A percentile compares a stretch with the other conserved stretches of the same genome.
These are phyloP conservation scores for Drosophila punjabiensis DNA, from an alignment of 1,140 invertebrate species.

Conservation along the genomic window DNA sequence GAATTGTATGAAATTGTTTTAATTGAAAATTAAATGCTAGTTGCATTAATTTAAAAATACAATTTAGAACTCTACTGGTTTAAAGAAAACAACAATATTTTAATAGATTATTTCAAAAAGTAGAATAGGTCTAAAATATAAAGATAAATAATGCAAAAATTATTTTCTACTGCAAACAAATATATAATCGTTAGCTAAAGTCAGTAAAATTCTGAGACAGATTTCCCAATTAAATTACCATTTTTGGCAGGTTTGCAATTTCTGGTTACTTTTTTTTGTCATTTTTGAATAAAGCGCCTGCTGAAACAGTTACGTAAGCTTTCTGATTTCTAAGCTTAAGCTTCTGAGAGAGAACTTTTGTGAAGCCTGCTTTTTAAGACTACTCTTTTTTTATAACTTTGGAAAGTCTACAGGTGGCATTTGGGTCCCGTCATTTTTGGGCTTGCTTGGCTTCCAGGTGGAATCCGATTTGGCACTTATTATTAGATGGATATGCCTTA, in stretches of 20 bases:
- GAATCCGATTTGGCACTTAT: background rate
- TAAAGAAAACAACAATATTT: background rate
- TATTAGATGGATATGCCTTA: background rate
- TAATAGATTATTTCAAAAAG: background rate
- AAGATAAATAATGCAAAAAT: background rate
- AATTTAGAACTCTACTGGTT: background rate
- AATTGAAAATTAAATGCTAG: background rate
- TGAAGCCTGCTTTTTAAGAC: background rate
- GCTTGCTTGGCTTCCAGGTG: background rate
- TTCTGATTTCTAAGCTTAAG: background rate
- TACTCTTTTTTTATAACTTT: conserved; percentile 1
- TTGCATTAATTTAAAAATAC: background rate
- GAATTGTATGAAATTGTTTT: background rate
- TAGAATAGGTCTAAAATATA: background rate
- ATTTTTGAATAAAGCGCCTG: conserved; percentile 8
- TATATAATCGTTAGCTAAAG: background rate
- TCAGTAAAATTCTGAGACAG: background rate
- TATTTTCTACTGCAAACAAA: background rate
- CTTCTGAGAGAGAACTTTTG: conserved; percentile 36
- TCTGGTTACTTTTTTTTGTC: background rate
- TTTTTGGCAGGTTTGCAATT: background rate
- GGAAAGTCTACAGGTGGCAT: conserved; percentile 64
- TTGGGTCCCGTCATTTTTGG: background rate
- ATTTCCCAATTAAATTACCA: background rate
- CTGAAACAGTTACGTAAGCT: background rate